A percentile compares a stretch with the other conserved stretches of the same genome.
Conservation (phyloP, 2,797 vertebrate species). For the Manis crassicaudata region DNA sequence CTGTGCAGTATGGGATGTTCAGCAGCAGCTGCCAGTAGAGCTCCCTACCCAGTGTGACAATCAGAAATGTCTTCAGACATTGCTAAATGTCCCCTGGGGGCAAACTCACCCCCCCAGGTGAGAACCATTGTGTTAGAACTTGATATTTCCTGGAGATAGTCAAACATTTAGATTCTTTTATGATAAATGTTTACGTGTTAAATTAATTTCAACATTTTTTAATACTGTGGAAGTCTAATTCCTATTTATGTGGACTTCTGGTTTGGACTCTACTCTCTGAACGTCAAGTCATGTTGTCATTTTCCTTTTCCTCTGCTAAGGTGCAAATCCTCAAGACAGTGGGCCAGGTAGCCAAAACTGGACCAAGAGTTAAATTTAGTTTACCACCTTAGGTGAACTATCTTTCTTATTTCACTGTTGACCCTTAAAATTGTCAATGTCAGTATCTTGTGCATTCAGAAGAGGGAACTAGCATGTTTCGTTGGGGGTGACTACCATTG, state of each 20-base stretch:
- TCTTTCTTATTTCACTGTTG: background rate
- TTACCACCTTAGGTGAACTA: background rate
- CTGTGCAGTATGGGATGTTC: background rate
- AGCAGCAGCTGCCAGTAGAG: background rate
- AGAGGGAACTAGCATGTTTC: background rate
- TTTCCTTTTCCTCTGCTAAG: conserved; percentile 6
- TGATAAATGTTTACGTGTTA: background rate
- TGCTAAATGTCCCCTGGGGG: background rate
- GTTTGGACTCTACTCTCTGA: background rate
- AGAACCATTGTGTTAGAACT: background rate
- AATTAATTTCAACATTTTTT: background rate
- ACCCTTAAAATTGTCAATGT: background rate
- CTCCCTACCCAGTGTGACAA: background rate
- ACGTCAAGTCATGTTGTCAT: background rate
- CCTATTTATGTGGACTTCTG: background rate
- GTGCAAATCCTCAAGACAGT: background rate
- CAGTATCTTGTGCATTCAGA: background rate
- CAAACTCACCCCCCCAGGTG: background rate
- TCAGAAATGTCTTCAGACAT: background rate
- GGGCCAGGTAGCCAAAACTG: background rate
- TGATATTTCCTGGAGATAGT: background rate
- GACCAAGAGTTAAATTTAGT: background rate
- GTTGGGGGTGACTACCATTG: background rate
- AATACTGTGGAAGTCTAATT: background rate
- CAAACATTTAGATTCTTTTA: background rate